These are phyloP conservation scores for Muscicapa adusta DNA, from an alignment of 2,113 vertebrate genomes.

Conservation along the genomic window DNA sequence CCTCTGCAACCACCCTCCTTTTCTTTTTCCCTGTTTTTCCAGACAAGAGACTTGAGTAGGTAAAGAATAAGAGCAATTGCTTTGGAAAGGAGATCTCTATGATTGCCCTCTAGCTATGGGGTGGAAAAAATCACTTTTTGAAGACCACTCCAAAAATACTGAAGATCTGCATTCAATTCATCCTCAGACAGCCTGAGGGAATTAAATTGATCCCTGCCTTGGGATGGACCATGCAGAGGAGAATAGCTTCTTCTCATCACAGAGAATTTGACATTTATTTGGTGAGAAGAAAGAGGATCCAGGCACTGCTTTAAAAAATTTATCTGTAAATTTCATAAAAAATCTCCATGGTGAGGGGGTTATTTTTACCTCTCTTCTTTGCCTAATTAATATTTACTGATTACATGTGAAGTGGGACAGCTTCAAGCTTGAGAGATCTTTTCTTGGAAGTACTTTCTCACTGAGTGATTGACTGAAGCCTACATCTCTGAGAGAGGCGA, in stretches of 20 bases:
- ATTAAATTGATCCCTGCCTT: neutral
- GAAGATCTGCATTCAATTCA: neutral
- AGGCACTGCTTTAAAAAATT: neutral
- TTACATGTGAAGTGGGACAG: neutral
- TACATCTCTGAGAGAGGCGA: neutral
- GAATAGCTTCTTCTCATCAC: neutral
- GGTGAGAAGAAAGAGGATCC: neutral
- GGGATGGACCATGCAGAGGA: neutral
- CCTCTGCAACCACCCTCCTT: accelerated
- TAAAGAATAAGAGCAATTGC: neutral
- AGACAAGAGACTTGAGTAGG: neutral
- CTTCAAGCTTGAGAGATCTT: neutral
- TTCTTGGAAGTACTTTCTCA: neutral
- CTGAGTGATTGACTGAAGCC: neutral
- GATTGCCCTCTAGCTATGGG: neutral
- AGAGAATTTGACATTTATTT: neutral
- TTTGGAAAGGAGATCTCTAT: neutral
- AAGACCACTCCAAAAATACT: neutral
- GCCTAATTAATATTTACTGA: neutral
- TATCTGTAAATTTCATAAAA: neutral
- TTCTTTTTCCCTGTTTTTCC: neutral
- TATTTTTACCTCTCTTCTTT: neutral
- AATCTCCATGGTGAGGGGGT: neutral
- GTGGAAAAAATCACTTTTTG: neutral
- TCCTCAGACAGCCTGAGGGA: neutral